A percentile compares a stretch with the other conserved stretches of the same genome.
phyloP scores from a whole-genome alignment of 2,797 vertebrate species.

The Sebastes alutus region DNA sequence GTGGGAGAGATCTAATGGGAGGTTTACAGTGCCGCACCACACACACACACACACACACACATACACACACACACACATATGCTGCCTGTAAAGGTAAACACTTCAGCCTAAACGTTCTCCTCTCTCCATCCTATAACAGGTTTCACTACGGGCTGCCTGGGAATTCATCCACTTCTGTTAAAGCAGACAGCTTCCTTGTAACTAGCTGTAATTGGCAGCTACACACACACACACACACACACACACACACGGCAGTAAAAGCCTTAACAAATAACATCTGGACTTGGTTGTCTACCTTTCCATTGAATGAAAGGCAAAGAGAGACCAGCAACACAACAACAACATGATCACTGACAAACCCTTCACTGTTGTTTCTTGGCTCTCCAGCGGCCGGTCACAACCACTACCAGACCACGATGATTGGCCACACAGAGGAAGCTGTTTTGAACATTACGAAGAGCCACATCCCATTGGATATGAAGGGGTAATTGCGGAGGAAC shows the following conservation, averaged over 20 bases:
- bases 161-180: slow-evolving; percentile 74
- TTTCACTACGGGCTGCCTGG: slow-evolving; percentile 61
- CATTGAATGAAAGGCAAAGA: slow-evolving; percentile 65
- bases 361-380: slow-evolving; percentile 73
- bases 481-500: slow-evolving; percentile 43
- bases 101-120: slow-evolving; percentile 52
- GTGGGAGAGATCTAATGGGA: slow-evolving; percentile 7
- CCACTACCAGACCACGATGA: slow-evolving; percentile 62
- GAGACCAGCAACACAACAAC: slow-evolving; percentile 71
- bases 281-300: slow-evolving; percentile 69
- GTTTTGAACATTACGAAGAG: slow-evolving; percentile 26
- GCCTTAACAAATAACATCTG: slow-evolving; percentile 81
- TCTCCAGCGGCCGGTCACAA: slow-evolving; percentile 53
- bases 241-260: slow-evolving; percentile 43
- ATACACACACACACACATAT: not conserved
- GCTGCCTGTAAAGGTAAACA: slow-evolving; percentile 66
- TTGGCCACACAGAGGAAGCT: slow-evolving; percentile 53
- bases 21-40: not conserved
- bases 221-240: slow-evolving; percentile 1
- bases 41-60: not conserved
- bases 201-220: slow-evolving; percentile 72
- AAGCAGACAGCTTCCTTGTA: slow-evolving; percentile 69
- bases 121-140: slow-evolving; percentile 59
- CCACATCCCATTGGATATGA: slow-evolving; percentile 35
- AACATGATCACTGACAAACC: slow-evolving; percentile 64